Conservation (phyloP, 2,797 vertebrate genomes). For the Propithecus deckenii region DNA sequence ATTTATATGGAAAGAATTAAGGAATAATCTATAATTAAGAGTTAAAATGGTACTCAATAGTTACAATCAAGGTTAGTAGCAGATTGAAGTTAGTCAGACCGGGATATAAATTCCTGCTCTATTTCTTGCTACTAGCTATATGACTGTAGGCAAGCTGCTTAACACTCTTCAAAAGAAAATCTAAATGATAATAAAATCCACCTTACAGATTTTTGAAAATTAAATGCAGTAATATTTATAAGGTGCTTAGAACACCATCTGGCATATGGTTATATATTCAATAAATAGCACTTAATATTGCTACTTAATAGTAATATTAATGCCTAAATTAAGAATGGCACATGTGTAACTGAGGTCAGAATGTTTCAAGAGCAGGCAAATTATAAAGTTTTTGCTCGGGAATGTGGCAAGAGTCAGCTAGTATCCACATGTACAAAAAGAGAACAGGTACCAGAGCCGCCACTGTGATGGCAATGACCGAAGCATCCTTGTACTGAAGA, state of each 20-base stretch:
- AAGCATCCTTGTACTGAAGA: background rate
- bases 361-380: background rate
- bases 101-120: conserved; percentile 33
- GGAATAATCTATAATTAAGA: conserved; percentile 13
- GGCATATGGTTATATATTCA: background rate
- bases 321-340: background rate
- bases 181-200: background rate
- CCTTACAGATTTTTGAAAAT: background rate
- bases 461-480: background rate
- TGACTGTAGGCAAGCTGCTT: background rate
- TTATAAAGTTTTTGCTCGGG: background rate
- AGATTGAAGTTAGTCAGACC: background rate
- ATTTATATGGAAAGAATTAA: conserved; percentile 21
- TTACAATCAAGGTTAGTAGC: conserved; percentile 21
- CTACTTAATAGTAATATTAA: background rate
- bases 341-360: background rate
- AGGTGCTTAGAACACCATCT: background rate
- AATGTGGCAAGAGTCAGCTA: background rate
- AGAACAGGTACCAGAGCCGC: background rate
- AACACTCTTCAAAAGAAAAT: background rate
- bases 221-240: conserved; percentile 30
- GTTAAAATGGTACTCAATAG: background rate
- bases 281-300: background rate
- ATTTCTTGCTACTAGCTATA: background rate
- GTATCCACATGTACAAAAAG: background rate